A percentile compares a stretch with the other conserved stretches of the same genome.
These are phyloP conservation scores for Drosophila tristis DNA, from an alignment of 1,140 invertebrate species.

Conservation along the genomic window DNA sequence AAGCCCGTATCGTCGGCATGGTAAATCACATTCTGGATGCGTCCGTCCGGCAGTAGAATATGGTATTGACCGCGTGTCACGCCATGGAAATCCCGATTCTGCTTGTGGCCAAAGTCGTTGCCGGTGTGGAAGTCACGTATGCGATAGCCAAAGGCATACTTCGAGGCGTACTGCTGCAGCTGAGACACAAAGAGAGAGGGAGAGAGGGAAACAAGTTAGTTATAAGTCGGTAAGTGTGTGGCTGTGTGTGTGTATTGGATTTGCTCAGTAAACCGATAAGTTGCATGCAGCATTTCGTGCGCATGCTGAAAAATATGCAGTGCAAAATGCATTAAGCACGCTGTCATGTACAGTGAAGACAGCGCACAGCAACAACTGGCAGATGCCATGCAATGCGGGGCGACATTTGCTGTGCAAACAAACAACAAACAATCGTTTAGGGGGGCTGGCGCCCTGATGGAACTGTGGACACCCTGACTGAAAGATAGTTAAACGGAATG, in stretches of 20 bases:
- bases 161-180: constrained; percentile 88
- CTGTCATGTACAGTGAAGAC: constrained; percentile 71
- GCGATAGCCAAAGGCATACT: constrained; percentile 91
- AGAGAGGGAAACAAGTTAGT: constrained; percentile 36
- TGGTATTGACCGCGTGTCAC: constrained; percentile 90
- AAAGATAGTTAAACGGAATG: not conserved
- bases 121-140: constrained; percentile 88
- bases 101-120: constrained; percentile 90
- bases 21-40: constrained; percentile 91
- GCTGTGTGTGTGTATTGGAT: constrained; percentile 25
- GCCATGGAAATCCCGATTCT: constrained; percentile 87
- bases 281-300: constrained; percentile 54
- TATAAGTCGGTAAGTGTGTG: constrained; percentile 4
- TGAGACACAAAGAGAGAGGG: constrained; percentile 61
- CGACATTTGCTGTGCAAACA: constrained; percentile 24
- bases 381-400: constrained; percentile 11
- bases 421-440: not conserved
- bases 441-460: too few species aligned
- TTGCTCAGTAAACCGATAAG: constrained; percentile 54
- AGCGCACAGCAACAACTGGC: constrained; percentile 39
- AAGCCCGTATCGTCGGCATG: constrained; percentile 90
- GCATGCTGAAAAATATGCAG: constrained; percentile 62
- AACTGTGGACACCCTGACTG: too few species aligned
- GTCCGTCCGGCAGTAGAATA: constrained; percentile 91
- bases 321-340: constrained; percentile 68